Evolutionary conservation across 2,888 invertebrate species (phyloP), one percentile per base, ranked within the genome.

Genomic region (Dromius quadrimaculatus): DNA sequence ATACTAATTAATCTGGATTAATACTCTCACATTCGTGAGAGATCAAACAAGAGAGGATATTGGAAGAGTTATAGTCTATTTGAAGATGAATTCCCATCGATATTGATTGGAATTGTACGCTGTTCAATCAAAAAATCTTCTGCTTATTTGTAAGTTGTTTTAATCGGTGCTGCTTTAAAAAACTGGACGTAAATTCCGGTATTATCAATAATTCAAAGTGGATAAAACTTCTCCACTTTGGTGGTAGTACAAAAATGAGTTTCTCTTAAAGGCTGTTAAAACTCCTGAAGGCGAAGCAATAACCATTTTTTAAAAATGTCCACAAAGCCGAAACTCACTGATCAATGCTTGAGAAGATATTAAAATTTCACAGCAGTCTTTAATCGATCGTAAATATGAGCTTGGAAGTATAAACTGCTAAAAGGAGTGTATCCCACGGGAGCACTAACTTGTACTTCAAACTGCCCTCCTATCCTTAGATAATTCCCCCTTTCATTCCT

Each of bases 331-430:
- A 65, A 65, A 34, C 50, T 65, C 47, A 50, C 68, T 45, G 68
- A 68, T 68, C 68, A 68, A 59, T 59, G 59, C 43, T 45, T 68
- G 59, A 59, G 59, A 45, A 59, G 68, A 59, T 68, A 68, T 68
- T 68, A 68, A 68, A 68, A 68, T 68, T 68, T 68, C 68, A 68
- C 68, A 43, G 68, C 43, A 11, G 20, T 59, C 43, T 45, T 68
- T 59, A 68, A 68, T 68, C 68, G 68, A 68, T 68, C 68, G 68
- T 68, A 68, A 68, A 68, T 68, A 59, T 75, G 71, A 71, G 75
- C 75, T 76, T 76, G 76, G 73, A 75, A 75, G 76, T 78, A 78
- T 76, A 75, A 75, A 68, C 72, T 76, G 77, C 77, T 77, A 76
- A 77, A 77, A 77, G 77, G 76, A 77, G 76, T 77, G 74, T 73